phyloP scores from a whole-genome alignment of 2,113 vertebrate species.

The Sphyrna mokarran region DNA sequence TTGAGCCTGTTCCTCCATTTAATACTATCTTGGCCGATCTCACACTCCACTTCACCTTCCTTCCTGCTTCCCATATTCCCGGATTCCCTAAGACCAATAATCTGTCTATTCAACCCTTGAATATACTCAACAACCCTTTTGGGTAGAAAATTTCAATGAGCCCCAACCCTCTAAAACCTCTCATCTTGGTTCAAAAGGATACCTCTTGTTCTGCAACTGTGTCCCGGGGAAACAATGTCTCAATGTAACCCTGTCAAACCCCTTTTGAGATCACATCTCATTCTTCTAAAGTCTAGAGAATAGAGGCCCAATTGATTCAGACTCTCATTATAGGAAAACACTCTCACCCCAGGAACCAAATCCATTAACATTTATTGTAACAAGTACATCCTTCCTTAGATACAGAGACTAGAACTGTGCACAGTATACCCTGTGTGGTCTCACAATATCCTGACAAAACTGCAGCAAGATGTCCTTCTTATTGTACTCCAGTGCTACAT shows the following conservation, averaged over 20 bases:
- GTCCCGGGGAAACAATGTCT: neutral
- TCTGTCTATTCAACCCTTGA: too few relatives aligned
- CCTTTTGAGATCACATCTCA: neutral
- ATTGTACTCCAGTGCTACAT: too few relatives aligned
- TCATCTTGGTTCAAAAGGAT: neutral
- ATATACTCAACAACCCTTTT: too few relatives aligned
- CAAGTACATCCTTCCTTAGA: neutral
- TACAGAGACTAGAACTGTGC: neutral
- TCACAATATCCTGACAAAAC: neutral
- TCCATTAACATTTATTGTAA: neutral
- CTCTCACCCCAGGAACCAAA: neutral
- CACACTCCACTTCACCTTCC: too few relatives aligned
- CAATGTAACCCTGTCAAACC: neutral
- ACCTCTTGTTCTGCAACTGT: neutral
- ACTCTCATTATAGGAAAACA: neutral
- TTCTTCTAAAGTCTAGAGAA: neutral
- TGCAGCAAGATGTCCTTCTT: too few relatives aligned
- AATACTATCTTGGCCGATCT: too few relatives aligned
- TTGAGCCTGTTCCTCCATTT: too few relatives aligned
- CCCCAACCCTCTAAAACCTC: neutral
- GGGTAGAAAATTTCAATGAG: neutral
- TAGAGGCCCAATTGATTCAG: neutral
- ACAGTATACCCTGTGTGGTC: neutral
- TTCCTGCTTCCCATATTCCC: too few relatives aligned
- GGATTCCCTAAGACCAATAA: too few relatives aligned